Percentiles rank a stretch among this genome's conserved stretches.
Conservation (phyloP, 2,797 vertebrate genomes). For the Arrhamphus sclerolepis region DNA sequence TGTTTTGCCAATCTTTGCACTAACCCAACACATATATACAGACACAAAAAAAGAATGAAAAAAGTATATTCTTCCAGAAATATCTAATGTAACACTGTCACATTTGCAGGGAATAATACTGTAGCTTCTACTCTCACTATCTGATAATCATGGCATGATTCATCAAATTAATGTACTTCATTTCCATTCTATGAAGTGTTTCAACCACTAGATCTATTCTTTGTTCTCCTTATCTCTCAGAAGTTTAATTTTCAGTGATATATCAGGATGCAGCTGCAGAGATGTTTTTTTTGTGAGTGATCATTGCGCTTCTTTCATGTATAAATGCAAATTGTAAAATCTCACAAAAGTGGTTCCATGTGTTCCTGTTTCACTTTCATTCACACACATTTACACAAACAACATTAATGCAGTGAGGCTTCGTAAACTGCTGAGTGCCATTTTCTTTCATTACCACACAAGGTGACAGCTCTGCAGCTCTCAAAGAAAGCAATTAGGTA, state of each 20-base stretch:
- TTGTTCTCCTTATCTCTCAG: too few relatives aligned
- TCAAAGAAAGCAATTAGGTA: neutral
- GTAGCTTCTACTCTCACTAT: too few relatives aligned
- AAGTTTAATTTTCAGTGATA: neutral
- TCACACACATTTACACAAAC: conserved; percentile 5
- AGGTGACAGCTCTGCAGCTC: neutral
- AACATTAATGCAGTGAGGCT: neutral
- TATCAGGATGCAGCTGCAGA: conserved; percentile 8
- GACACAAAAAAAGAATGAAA: too few relatives aligned
- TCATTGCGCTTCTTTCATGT: conserved; percentile 23
- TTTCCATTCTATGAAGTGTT: too few relatives aligned
- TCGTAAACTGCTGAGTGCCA: neutral
- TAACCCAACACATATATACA: too few relatives aligned
- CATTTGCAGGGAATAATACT: too few relatives aligned
- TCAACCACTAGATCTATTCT: too few relatives aligned
- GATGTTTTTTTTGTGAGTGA: neutral
- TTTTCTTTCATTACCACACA: conserved; percentile 1
- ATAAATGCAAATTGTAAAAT: conserved; percentile 10
- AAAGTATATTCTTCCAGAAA: neutral
- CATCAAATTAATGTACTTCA: too few relatives aligned
- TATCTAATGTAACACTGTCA: too few relatives aligned
- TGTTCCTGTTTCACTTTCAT: conserved; percentile 15
- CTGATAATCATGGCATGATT: too few relatives aligned
- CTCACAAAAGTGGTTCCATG: conserved; percentile 20
- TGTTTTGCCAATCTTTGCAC: too few relatives aligned